These are phyloP conservation scores for Papilio helenus DNA, from an alignment of 1,140 invertebrate species.

Conservation along the genomic window DNA sequence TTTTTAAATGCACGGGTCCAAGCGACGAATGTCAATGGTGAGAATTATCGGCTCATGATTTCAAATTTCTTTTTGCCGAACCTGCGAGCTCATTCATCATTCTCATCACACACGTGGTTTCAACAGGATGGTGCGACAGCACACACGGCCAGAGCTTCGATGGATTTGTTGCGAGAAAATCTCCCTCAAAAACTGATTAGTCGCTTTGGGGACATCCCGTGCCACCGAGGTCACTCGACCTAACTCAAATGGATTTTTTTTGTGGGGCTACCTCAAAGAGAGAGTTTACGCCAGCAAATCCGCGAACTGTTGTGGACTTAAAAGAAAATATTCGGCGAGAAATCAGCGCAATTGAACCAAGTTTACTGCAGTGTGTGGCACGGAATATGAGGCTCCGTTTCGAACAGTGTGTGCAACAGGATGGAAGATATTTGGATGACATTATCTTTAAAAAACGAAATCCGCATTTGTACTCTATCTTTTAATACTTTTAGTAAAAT, in stretches of 20 bases:
- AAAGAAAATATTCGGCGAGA: constrained; percentile 43
- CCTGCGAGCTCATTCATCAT: constrained; percentile 38
- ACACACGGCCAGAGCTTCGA: constrained; percentile 53
- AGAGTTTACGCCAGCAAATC: constrained; percentile 50
- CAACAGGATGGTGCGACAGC: constrained; percentile 52
- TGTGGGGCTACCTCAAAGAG: constrained; percentile 54
- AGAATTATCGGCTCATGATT: constrained; percentile 41
- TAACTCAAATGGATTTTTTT: constrained; percentile 61
- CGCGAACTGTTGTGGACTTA: constrained; percentile 40
- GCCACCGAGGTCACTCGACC: constrained; percentile 57
- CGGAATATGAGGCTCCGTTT: constrained; percentile 41
- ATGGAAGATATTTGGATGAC: constrained; percentile 43
- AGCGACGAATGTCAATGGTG: constrained; percentile 41
- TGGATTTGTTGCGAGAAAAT: constrained; percentile 46
- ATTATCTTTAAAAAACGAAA: constrained; percentile 45
- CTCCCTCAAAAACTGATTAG: constrained; percentile 52
- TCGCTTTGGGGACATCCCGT: constrained; percentile 49
- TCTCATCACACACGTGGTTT: constrained; percentile 42
- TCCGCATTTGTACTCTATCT: constrained; percentile 39
- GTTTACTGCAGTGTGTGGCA: constrained; percentile 41
- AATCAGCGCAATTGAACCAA: constrained; percentile 38
- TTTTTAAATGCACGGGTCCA: constrained; percentile 16
- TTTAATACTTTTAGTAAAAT: constrained; percentile 35
- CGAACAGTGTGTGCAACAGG: constrained; percentile 42
- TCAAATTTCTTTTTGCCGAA: constrained; percentile 41